These are phyloP conservation scores for Etheostoma spectabile DNA, from an alignment of 2,113 vertebrate species.

Conservation along the genomic window DNA sequence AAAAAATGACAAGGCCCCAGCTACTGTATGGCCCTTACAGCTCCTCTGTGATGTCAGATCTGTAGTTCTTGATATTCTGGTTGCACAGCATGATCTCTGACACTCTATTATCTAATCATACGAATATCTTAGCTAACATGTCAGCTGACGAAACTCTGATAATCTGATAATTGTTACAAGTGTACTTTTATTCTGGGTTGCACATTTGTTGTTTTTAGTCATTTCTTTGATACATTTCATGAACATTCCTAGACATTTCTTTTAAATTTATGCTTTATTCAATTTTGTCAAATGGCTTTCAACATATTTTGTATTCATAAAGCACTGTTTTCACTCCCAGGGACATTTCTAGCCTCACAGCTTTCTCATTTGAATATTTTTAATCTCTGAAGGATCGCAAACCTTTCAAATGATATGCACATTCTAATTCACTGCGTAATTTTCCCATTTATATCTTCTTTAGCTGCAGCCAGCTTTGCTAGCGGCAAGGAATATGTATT, in stretches of 20 bases:
- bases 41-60: constrained; percentile 32
- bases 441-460: constrained; percentile 57
- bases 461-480: constrained; percentile 66
- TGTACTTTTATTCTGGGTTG: not conserved
- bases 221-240: constrained; percentile 19
- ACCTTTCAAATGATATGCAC: constrained; percentile 68
- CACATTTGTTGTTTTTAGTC: constrained; percentile 4
- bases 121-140: not conserved
- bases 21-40: constrained; percentile 4
- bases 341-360: constrained; percentile 49
- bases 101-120: constrained; percentile 21
- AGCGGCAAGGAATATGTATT: constrained; percentile 61
- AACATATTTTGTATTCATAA: constrained; percentile 67
- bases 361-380: constrained; percentile 75
- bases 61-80: constrained; percentile 4
- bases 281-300: constrained; percentile 53
- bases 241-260: constrained; percentile 26
- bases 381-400: constrained; percentile 74
- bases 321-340: constrained; percentile 47
- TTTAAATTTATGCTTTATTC: constrained; percentile 58
- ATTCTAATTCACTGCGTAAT: constrained; percentile 66
- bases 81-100: constrained; percentile 4
- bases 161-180: not conserved
- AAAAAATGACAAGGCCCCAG: constrained; percentile 15
- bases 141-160: constrained; percentile 17